Evolutionary conservation across 1,140 invertebrate genomes (phyloP), one percentile per base, ranked within the genome.

Genomic region (Drosophila serrata): DNA sequence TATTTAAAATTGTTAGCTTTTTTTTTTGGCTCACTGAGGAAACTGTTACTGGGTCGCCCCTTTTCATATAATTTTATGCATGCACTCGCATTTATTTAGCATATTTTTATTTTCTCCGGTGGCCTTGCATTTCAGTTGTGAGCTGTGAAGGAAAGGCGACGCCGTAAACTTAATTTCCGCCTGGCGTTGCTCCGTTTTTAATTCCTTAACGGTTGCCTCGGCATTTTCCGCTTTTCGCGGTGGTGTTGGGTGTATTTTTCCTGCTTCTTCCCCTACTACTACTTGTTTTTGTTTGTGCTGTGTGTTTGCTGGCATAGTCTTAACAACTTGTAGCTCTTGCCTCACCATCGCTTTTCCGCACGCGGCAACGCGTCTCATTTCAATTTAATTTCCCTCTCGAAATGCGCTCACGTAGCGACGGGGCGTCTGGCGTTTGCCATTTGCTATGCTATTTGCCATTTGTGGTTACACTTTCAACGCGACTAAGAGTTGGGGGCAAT

Each of bases 151-250:
- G 46, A 48, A 43, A 75, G 78, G 72, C 72, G 62, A 67, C 57
- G 58, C 74, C 80, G 75, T 88, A 82, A 90, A 90, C 85, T 90
- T 90, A 90, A 90, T 90, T 90, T 90, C 85, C 85, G 77, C 73
- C 79, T 61, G 69, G 43, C 75, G 70, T 60, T 76, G 79, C 64
- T 73, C 62, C 75, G 75, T 88, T 87, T 88, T 82, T 87, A 87
- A 87, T 86, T 86, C 72, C 78, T 78, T 65, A 53, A 53, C 46
- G 48, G 63, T 58, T 64, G 70, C 51, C 70, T 75, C 42, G 55
- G 12, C 65, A 37, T 27, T 69, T 63, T 72, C 65, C 65, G 49
- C 61, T 61, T 51, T 68, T 49, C 49, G 17, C 33, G 31, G 40
- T 62, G 22, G 3, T 53, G 9, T n/a, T 65, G 45, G 33, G 8